Evolutionary conservation across 1,140 invertebrate species (phyloP).

Genomic region (Sitobion miscanthi): DNA sequence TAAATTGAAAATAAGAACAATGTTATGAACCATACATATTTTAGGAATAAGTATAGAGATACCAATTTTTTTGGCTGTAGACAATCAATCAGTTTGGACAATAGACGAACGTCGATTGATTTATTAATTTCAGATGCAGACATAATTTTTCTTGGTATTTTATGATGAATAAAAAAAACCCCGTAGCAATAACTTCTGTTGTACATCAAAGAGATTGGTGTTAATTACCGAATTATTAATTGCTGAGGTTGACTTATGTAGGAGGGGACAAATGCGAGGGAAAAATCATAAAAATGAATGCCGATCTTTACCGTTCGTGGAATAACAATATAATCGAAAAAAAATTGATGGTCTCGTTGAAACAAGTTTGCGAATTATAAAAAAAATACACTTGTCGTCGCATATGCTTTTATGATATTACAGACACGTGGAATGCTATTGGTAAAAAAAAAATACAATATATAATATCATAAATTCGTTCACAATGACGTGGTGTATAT

Average conservation of each 20-base stretch:
- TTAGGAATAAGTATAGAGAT: not conserved
- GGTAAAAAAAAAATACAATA: slow-evolving; percentile 16
- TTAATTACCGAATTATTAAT: slow-evolving; percentile 55
- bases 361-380: slow-evolving; percentile 35
- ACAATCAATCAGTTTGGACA: slow-evolving; percentile 47
- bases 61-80: not conserved
- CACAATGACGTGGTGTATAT: slow-evolving; percentile 27
- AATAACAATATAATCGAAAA: slow-evolving; percentile 41
- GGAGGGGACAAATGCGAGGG: not conserved
- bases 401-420: slow-evolving; percentile 46
- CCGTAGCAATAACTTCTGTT: not conserved
- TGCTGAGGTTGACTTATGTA: not conserved
- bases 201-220: slow-evolving; percentile 52
- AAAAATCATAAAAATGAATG: slow-evolving; percentile 41
- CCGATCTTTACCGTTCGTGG: slow-evolving; percentile 54
- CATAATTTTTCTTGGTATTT: slow-evolving; percentile 54
- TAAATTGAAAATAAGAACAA: slow-evolving; percentile 23
- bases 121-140: slow-evolving; percentile 52
- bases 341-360: slow-evolving; percentile 13
- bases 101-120: slow-evolving; percentile 24
- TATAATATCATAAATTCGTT: slow-evolving; percentile 39
- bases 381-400: slow-evolving; percentile 23
- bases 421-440: slow-evolving; percentile 40
- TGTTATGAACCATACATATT: slow-evolving; percentile 18
- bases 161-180: slow-evolving; percentile 3